Conservation (phyloP, 2,888 invertebrate species). For the Harpalus rufipes region DNA sequence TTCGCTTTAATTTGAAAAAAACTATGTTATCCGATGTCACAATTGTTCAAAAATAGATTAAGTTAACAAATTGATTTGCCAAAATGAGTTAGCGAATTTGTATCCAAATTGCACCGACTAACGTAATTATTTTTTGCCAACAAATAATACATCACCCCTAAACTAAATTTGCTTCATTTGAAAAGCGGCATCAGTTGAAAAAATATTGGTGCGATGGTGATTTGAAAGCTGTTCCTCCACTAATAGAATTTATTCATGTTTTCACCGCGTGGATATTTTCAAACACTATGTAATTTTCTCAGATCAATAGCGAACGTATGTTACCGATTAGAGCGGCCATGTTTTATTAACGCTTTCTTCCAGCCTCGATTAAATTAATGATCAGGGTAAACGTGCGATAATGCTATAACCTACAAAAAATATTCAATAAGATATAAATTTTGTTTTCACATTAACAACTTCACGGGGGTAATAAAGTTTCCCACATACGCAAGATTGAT, state of each 20-base stretch:
- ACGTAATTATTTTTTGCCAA: constrained; percentile 36
- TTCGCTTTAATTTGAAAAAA: not conserved
- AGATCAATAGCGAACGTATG: constrained; percentile 63
- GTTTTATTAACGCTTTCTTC: constrained; percentile 57
- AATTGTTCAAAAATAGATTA: not conserved
- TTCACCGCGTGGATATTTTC: constrained; percentile 54
- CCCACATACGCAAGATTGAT: not conserved
- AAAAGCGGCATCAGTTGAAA: constrained; percentile 29
- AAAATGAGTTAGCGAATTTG: constrained; percentile 41
- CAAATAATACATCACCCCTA: constrained; percentile 45
- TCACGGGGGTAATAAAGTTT: not conserved
- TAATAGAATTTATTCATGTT: constrained; percentile 64
- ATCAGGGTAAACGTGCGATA: constrained; percentile 43
- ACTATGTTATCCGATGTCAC: not conserved
- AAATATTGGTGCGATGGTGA: constrained; percentile 50
- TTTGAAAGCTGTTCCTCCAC: constrained; percentile 46
- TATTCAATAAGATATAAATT: constrained; percentile 58
- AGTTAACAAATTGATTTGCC: constrained; percentile 16
- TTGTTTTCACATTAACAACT: constrained; percentile 38
- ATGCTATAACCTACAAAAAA: constrained; percentile 33
- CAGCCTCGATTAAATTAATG: constrained; percentile 56
- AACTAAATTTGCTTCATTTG: constrained; percentile 13
- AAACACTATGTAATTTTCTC: constrained; percentile 61
- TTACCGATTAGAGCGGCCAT: constrained; percentile 59
- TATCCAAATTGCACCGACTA: constrained; percentile 19